Evolutionary conservation across 2,888 invertebrate genomes (phyloP), one percentile per base, ranked within the genome.

Genomic region (Hydrotaea cyrtoneurina): DNA sequence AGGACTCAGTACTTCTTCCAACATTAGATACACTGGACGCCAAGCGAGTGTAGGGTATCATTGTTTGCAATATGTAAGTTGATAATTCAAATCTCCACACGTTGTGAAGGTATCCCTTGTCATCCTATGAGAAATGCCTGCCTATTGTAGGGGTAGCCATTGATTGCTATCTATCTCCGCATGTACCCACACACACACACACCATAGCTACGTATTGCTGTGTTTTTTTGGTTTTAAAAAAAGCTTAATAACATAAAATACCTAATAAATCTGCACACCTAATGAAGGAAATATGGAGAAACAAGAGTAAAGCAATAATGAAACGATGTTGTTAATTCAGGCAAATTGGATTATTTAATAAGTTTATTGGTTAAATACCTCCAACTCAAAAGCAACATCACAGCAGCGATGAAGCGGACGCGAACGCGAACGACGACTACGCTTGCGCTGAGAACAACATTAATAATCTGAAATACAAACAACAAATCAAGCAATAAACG

Each of bases 281-380:
- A 78, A 78, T 69, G 21, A 75, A 66, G 72, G 86, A 78, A 64
- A 62, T 62, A 10, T 53, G 57, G 39, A 78, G 73, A n/a, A 36
- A 77, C 55, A 78, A 69, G 26, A 78, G 79, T 57, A 75, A 83
- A 64, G 11, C 17, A 66, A 74, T 72, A 81, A 75, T 73, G 75
- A 82, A 83, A 79, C 71, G 86, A 89, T 87, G 88, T 88, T 88
- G 89, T 88, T 90, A 90, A 91, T 90, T 91, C 89, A 88, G 88
- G 89, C 90, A 89, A 90, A 90, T 90, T 90, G 89, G 90, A 89
- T 90, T 91, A 90, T 90, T 90, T 89, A 91, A 90, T 90, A 88
- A 89, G 89, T 91, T 91, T 89, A 90, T 90, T 89, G 89, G 88
- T 62, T 77, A 73, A 77, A 71, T 77, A 64, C 17, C 21, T 17